Evolutionary conservation across 2,113 vertebrate species (phyloP).

Genomic region (Pollimyrus isidori): DNA sequence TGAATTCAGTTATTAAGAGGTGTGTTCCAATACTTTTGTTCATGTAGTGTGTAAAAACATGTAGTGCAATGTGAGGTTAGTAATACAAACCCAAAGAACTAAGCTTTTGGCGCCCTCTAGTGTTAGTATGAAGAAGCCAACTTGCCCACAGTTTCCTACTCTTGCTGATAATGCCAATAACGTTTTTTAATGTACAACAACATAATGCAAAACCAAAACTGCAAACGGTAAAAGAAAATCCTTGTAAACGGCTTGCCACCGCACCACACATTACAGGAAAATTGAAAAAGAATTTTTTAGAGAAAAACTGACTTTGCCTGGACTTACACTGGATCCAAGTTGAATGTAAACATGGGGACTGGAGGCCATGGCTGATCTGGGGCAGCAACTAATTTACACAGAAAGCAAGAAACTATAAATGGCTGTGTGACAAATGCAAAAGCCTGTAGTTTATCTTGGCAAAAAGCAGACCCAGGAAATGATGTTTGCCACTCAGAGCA

Average conservation of each 20-base stretch:
- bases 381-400: not conserved
- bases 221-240: no score
- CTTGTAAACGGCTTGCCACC: not conserved
- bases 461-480: not conserved
- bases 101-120: not conserved
- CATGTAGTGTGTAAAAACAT: not conserved
- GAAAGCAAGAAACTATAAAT: not conserved
- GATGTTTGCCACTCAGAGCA: not conserved
- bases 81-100: not conserved
- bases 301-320: not conserved
- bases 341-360: not conserved
- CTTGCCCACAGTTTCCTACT: not conserved
- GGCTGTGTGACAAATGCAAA: not conserved
- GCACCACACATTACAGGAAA: not conserved
- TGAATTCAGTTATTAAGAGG: not conserved
- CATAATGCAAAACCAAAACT: no score
- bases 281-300: not conserved
- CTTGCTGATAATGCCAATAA: not conserved
- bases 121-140: not conserved
- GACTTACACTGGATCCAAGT: not conserved
- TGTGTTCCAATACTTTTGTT: not conserved
- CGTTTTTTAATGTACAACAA: no score
- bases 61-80: not conserved
- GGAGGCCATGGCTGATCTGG: not conserved
- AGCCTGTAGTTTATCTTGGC: not conserved